Evolutionary conservation across 2,797 vertebrate genomes (phyloP), one percentile per base, ranked within the genome.

Genomic region (Syngnathus acus): DNA sequence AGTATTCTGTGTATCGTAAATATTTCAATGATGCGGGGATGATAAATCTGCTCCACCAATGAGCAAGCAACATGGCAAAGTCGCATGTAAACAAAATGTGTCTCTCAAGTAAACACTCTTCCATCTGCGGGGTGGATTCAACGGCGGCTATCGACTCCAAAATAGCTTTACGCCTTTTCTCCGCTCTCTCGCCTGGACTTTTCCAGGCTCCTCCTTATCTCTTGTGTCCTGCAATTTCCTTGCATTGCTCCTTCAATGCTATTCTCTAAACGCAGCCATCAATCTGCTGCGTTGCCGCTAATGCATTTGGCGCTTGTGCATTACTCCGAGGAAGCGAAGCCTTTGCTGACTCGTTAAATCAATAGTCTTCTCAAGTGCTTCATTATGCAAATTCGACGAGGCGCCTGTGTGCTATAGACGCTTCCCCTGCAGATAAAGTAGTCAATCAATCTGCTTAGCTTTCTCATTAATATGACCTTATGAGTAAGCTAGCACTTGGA

Each of bases 151-250:
- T 17, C 16, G 26, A 57, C 55, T 57, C 13, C 26, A 64, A 64
- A 73, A 69, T 76, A 64, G 63, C 71, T 69, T 70, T 47, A 76
- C 65, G 23, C 50, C 62, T 74, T 9, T 72, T 37, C 66, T 51
- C 66, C 72, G 69, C 66, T 32, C 17, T 14, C 23, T 57, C 55
- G 62, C 61, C 61, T 32, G n/a, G 17, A 60, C 9, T 26, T 62
- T 62, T 60, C 11, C 39, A 8, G 2, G 19, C 23, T 6, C 19
- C 8, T 21, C 6, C 39, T 62, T 48, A 57, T 57, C 55, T 38
- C 26, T 32, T 23, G 55, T 37, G 23, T 37, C 43, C 62, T 48
- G 43, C 42, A 32, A 14, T 23, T 62, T 62, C 38, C 58, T 26
- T 26, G 16, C 21, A 62, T 45, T 45, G 13, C 42, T 16, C 45